phyloP scores from a whole-genome alignment of 2,797 vertebrate genomes.

The Apogon hyalosoma region DNA sequence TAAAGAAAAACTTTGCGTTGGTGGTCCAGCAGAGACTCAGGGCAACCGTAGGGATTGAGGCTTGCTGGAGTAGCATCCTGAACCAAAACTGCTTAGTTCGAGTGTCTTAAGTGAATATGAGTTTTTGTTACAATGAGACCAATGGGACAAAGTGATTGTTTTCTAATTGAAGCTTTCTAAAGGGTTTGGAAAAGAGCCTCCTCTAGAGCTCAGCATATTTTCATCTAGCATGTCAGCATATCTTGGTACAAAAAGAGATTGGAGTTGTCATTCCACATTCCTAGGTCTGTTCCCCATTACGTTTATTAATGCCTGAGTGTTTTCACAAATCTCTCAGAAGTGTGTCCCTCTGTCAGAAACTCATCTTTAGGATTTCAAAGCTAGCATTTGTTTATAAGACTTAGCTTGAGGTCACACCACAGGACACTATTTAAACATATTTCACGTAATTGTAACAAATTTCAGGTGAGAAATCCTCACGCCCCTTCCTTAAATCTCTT shows the following conservation, averaged over 20 bases:
- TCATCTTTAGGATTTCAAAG: conserved; percentile 25
- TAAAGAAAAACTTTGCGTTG: conserved; percentile 67
- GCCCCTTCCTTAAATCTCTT: conserved; percentile 33
- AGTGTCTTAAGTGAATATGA: conserved; percentile 71
- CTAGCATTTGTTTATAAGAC: conserved; percentile 21
- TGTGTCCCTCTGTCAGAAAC: conserved; percentile 33
- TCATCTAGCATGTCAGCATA: conserved; percentile 62
- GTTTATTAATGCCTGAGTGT: conserved; percentile 44
- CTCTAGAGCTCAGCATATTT: conserved; percentile 68
- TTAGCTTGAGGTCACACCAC: conserved; percentile 32
- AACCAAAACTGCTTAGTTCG: conserved; percentile 76
- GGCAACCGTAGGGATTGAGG: conserved; percentile 39
- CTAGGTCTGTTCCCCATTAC: conserved; percentile 31
- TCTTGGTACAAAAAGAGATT: conserved; percentile 50
- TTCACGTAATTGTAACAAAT: conserved; percentile 40
- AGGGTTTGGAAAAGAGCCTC: conserved; percentile 54
- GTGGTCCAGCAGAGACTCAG: conserved; percentile 62
- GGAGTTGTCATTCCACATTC: conserved; percentile 22
- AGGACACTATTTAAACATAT: conserved; percentile 15
- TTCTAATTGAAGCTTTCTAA: conserved; percentile 70
- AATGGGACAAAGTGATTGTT: conserved; percentile 71
- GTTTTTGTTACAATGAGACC: conserved; percentile 67
- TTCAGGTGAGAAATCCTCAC: conserved; percentile 27
- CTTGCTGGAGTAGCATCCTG: conserved; percentile 68
- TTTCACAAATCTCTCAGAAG: conserved; percentile 51